Percentiles rank a stretch among this genome's conserved stretches.
These are phyloP conservation scores for Cirrhinus molitorella DNA, from an alignment of 2,797 vertebrate species.

Conservation along the genomic window DNA sequence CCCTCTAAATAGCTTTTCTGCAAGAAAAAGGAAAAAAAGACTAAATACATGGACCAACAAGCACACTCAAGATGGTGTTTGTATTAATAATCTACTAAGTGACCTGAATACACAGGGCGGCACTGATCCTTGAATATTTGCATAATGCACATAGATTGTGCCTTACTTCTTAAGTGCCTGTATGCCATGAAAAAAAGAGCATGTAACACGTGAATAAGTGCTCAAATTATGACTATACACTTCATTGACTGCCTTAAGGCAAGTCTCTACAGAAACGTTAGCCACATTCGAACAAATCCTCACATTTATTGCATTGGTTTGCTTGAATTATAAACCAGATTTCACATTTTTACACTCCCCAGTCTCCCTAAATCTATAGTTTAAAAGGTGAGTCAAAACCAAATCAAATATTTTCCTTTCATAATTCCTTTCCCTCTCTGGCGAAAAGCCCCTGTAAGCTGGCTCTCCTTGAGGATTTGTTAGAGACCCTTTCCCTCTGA, in stretches of 20 bases:
- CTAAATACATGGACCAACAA: neutral
- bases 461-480: slow-evolving; percentile 45
- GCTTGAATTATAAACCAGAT: neutral
- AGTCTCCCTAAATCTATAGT: neutral
- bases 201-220: slow-evolving; percentile 11
- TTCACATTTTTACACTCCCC: neutral
- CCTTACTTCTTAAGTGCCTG: slow-evolving; percentile 70
- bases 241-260: neutral
- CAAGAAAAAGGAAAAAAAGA: neutral
- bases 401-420: slow-evolving; percentile 68
- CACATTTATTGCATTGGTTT: neutral
- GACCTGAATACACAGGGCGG: slow-evolving; percentile 17
- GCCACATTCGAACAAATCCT: neutral
- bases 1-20: slow-evolving; percentile 10
- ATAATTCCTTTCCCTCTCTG: slow-evolving; percentile 32
- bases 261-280: neutral
- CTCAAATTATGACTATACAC: neutral
- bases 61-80: slow-evolving; percentile 25
- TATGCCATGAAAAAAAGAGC: slow-evolving; percentile 55
- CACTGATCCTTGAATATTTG: slow-evolving; percentile 33
- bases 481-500: slow-evolving; percentile 37
- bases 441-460: slow-evolving; percentile 10
- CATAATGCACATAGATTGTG: slow-evolving; percentile 52
- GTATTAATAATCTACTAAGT: slow-evolving; percentile 34
- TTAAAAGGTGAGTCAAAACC: slow-evolving; percentile 43